Percentiles rank a stretch among this genome's conserved stretches.
Evolutionary conservation across 2,888 invertebrate species (phyloP).

Genomic region (Rhodophaea formosa): DNA sequence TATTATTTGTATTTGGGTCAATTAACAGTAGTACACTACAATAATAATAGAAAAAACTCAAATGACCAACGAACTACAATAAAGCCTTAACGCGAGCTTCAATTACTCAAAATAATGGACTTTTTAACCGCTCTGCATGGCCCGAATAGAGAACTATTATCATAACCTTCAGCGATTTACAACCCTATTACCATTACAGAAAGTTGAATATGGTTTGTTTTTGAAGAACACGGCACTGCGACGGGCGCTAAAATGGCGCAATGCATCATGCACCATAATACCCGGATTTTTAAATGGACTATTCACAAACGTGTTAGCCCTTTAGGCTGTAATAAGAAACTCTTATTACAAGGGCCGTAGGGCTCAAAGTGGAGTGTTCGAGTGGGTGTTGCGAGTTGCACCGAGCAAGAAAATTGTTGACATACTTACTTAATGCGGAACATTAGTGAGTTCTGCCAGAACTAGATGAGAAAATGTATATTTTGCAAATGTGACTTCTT

Average conservation of each 20-base stretch:
- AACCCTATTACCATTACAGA: not conserved
- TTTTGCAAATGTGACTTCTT: not conserved
- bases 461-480: not conserved
- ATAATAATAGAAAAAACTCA: not conserved
- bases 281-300: constrained; percentile 27
- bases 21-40: not conserved
- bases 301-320: constrained; percentile 19
- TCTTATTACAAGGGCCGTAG: constrained; percentile 8
- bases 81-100: not conserved
- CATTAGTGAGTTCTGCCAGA: not conserved
- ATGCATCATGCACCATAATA: constrained; percentile 38
- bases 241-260: constrained; percentile 36
- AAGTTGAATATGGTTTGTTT: constrained; percentile 8
- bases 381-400: not conserved
- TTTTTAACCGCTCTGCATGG: not conserved
- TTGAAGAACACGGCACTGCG: constrained; percentile 33
- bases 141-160: constrained; percentile 14
- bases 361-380: not conserved
- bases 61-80: not conserved
- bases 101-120: constrained; percentile 5
- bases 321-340: not conserved
- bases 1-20: too few species aligned
- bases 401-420: not conserved
- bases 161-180: not conserved
- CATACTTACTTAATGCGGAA: constrained; percentile 1